Evolutionary conservation across 23 tunicate species (phyloP).

Genomic region (Halocynthia aurantium): DNA sequence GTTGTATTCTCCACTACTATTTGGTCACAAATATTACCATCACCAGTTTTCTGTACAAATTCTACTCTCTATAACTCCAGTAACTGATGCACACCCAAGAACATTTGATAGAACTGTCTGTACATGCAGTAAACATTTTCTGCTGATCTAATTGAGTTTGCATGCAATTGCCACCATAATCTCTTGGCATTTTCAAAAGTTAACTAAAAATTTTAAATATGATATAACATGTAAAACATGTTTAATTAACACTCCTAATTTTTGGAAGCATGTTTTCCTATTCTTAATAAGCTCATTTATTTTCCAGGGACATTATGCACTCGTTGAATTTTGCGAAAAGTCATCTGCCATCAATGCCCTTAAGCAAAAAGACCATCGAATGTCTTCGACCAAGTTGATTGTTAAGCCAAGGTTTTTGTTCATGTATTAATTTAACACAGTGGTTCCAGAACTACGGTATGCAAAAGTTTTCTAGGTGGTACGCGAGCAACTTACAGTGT

Average conservation of each 20-base stretch:
- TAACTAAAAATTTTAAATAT: too few relatives aligned
- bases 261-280: not conserved
- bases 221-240: not conserved
- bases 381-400: slow-evolving; percentile 24
- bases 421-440: not conserved
- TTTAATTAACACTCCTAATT: not conserved
- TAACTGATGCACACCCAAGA: too few relatives aligned
- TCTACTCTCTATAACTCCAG: too few relatives aligned
- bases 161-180: not conserved
- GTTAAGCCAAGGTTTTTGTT: slow-evolving; percentile 49
- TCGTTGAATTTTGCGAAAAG: slow-evolving; percentile 46
- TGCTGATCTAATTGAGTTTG: slow-evolving; percentile 17
- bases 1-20: too few relatives aligned
- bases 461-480: too few relatives aligned
- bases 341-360: slow-evolving; percentile 20
- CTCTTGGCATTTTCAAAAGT: too few relatives aligned
- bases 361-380: slow-evolving; percentile 18
- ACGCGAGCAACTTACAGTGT: too few relatives aligned
- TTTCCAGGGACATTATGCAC: slow-evolving; percentile 59
- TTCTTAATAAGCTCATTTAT: not conserved
- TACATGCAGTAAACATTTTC: too few relatives aligned
- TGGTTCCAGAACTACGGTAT: not conserved
- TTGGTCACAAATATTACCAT: too few relatives aligned
- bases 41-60: too few relatives aligned
- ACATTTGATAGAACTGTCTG: too few relatives aligned